These are phyloP conservation scores for Drosophila truncata DNA, from an alignment of 1,140 invertebrate species.

Conservation along the genomic window DNA sequence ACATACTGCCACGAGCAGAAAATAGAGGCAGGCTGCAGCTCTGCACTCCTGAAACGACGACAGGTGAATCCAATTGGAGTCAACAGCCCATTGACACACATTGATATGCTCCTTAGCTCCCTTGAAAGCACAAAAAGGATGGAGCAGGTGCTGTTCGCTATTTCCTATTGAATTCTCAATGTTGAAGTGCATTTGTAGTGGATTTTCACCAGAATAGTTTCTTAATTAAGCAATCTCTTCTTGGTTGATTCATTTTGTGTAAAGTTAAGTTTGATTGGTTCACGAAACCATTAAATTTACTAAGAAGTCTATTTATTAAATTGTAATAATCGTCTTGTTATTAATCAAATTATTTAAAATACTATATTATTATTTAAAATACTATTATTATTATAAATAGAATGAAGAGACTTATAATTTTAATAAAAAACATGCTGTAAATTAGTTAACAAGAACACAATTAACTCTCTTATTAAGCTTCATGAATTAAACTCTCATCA, in stretches of 20 bases:
- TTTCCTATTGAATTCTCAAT: conserved; percentile 1
- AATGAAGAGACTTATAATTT: no score
- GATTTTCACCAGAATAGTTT: background rate
- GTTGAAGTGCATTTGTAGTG: background rate
- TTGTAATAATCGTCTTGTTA: no score
- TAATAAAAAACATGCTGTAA: no score
- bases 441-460: no score
- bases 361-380: no score
- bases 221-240: background rate
- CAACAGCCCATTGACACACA: conserved; percentile 76
- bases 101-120: conserved; percentile 66
- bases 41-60: background rate
- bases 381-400: no score
- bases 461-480: no score
- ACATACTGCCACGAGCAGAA: background rate
- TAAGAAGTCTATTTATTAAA: no score
- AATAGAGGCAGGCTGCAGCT: conserved; percentile 16
- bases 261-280: no score
- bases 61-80: conserved; percentile 57
- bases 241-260: background rate
- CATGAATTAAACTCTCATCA: no score
- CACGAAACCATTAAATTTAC: no score
- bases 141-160: background rate
- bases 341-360: no score
- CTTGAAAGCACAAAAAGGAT: conserved; percentile 8